Evolutionary conservation across 2,797 vertebrate species (phyloP).

Genomic region (Sebastes vulpes): DNA sequence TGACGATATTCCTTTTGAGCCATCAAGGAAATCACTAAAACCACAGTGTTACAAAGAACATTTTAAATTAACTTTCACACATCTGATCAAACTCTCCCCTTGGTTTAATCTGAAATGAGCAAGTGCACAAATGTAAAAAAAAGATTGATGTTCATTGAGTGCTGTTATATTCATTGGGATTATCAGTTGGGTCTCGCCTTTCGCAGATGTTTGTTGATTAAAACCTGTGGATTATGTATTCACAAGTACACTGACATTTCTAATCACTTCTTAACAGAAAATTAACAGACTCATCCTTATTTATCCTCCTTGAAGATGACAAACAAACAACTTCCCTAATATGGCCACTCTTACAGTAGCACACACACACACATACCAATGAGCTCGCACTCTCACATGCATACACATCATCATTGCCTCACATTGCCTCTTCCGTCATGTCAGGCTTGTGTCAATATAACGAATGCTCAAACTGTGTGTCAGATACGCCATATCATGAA

Average conservation of each 20-base stretch:
- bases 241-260: neutral
- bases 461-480: conserved; percentile 34
- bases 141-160: neutral
- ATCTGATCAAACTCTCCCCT: neutral
- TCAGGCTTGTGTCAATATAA: conserved; percentile 38
- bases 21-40: neutral
- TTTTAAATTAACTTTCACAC: neutral
- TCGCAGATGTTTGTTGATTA: conserved; percentile 1
- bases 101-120: neutral
- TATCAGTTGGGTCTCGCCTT: neutral
- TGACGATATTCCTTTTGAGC: neutral
- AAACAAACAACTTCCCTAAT: neutral
- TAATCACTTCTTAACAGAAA: conserved; percentile 12
- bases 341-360: neutral
- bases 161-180: neutral
- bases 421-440: conserved; percentile 27
- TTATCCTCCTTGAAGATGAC: conserved; percentile 4
- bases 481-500: conserved; percentile 24
- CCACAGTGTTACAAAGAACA: neutral
- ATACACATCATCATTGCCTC: conserved; percentile 29
- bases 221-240: conserved; percentile 3
- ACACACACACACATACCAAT: conserved; percentile 27
- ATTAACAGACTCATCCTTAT: conserved; percentile 13
- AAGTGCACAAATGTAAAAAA: conserved; percentile 6
- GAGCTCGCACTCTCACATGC: conserved; percentile 28